These are phyloP conservation scores for Lagopus leucura DNA, from an alignment of 2,113 vertebrate genomes.

Conservation along the genomic window DNA sequence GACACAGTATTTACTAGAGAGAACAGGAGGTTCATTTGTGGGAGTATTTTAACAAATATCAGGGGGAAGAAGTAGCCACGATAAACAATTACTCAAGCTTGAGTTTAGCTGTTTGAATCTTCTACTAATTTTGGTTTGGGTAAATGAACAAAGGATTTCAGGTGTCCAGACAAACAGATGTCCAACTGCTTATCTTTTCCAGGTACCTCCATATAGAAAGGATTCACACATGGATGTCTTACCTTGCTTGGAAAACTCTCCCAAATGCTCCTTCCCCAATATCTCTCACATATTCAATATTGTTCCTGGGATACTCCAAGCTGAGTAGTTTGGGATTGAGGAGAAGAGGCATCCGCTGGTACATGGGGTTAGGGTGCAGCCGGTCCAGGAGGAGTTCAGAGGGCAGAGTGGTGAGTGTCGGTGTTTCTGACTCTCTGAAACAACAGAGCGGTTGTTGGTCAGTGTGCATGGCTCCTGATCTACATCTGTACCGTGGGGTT, in stretches of 20 bases:
- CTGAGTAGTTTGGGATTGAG: conserved; percentile 93
- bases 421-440: conserved; percentile 85
- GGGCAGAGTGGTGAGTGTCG: conserved; percentile 88
- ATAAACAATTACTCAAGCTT: not conserved
- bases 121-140: not conserved
- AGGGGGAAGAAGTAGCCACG: not conserved
- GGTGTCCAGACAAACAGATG: not conserved
- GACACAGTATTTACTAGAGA: not conserved
- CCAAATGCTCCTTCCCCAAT: conserved; percentile 98
- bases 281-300: conserved; percentile 96
- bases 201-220: not conserved
- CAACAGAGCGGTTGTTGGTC: accelerated
- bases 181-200: not conserved
- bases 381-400: conserved; percentile 95
- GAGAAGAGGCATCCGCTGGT: conserved; percentile 94
- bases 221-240: not conserved
- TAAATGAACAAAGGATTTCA: not conserved
- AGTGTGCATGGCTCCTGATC: not conserved
- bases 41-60: not conserved
- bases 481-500: not conserved
- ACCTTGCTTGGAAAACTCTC: conserved; percentile 98
- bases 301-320: conserved; percentile 97
- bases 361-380: conserved; percentile 98
- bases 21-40: not conserved
- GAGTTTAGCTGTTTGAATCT: not conserved